A percentile compares a stretch with the other conserved stretches of the same genome.
These are phyloP conservation scores for Varanus komodoensis DNA, from an alignment of 2,113 vertebrate genomes.

Conservation along the genomic window DNA sequence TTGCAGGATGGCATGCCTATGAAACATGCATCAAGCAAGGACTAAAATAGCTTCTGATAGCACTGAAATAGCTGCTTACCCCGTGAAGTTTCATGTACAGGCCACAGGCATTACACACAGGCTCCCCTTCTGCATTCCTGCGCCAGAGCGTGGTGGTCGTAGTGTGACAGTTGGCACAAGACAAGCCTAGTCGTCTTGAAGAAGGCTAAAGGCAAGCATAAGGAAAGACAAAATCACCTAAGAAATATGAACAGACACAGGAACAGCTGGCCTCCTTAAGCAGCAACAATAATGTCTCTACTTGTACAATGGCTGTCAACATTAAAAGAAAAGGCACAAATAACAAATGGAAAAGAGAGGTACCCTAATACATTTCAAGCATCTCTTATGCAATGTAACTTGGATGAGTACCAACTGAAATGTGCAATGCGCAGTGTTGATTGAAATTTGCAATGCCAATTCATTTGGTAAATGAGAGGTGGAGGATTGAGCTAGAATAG, in stretches of 20 bases:
- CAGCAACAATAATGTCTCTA: background rate
- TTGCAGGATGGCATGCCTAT: background rate
- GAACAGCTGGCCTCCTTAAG: background rate
- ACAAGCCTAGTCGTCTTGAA: conserved; percentile 92
- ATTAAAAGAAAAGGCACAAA: background rate
- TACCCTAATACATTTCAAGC: background rate
- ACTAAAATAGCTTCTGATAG: conserved; percentile 17
- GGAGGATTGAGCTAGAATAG: background rate
- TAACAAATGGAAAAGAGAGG: background rate
- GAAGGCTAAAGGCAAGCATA: conserved; percentile 84
- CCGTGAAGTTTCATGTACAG: conserved; percentile 98
- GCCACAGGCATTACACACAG: conserved; percentile 97
- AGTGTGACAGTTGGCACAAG: conserved; percentile 98
- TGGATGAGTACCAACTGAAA: background rate
- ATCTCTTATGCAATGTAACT: background rate
- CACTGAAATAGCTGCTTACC: conserved; percentile 72
- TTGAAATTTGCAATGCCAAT: background rate
- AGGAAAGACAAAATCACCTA: background rate
- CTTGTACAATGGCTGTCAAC: background rate
- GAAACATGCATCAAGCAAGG: background rate
- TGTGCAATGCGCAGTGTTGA: too few species aligned
- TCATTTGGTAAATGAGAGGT: background rate
- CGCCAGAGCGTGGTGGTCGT: conserved; percentile 98
- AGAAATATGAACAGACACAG: background rate
- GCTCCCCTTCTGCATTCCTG: conserved; percentile 96